Evolutionary conservation across 2,113 vertebrate genomes (phyloP).

Genomic region (Sander vitreus): DNA sequence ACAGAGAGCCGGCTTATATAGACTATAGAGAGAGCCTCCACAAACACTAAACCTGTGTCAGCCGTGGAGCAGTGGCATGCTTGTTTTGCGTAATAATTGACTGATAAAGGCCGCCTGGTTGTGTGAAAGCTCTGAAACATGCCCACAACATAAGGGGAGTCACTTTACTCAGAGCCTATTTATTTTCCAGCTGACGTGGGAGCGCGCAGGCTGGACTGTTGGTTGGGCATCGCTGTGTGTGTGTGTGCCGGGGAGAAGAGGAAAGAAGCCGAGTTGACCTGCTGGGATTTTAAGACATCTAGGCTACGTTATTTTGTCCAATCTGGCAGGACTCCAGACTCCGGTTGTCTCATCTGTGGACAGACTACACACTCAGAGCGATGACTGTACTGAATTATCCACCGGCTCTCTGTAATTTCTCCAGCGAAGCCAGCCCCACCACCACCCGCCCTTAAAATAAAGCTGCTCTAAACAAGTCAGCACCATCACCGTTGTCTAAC

Average conservation of each 20-base stretch:
- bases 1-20: conserved; percentile 50
- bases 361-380: conserved; percentile 64
- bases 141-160: conserved; percentile 44
- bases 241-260: conserved; percentile 38
- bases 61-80: conserved; percentile 23
- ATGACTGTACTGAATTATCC: conserved; percentile 74
- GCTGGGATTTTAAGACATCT: conserved; percentile 79
- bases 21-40: conserved; percentile 35
- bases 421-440: conserved; percentile 55
- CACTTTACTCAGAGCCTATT: conserved; percentile 62
- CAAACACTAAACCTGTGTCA: conserved; percentile 54
- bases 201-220: conserved; percentile 52
- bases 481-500: conserved; percentile 55
- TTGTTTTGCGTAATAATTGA: conserved; percentile 30
- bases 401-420: conserved; percentile 73
- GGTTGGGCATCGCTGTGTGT: conserved; percentile 40
- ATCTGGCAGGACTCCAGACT: conserved; percentile 49
- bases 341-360: conserved; percentile 69
- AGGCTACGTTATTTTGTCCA: conserved; percentile 39
- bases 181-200: conserved; percentile 66
- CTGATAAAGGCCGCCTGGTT: conserved; percentile 13
- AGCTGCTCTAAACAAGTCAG: conserved; percentile 55
- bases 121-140: conserved; percentile 55
- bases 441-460: conserved; percentile 67
- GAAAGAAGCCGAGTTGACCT: conserved; percentile 46